Conservation (phyloP, 2,113 vertebrate genomes). For the Hyperopisus bebe region DNA sequence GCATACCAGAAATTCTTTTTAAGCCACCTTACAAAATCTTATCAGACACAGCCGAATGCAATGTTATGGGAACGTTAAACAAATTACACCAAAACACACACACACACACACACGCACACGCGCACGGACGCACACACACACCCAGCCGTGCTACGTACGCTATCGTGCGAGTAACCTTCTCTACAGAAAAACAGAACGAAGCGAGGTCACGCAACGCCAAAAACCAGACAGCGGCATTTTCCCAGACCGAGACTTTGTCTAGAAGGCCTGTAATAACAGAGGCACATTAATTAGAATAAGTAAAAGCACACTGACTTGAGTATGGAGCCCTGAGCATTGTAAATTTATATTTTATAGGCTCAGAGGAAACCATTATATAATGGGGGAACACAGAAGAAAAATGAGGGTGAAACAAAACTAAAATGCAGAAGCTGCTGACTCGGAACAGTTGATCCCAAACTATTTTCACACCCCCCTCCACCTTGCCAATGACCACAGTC, state of each 20-base stretch:
- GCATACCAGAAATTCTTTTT: neutral
- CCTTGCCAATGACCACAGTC: neutral
- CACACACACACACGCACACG: neutral
- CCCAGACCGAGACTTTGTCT: neutral
- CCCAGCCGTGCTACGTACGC: neutral
- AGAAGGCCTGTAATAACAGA: neutral
- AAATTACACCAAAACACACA: neutral
- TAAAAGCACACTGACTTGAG: neutral
- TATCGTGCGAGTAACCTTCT: neutral
- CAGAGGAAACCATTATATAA: neutral
- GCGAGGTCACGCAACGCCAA: neutral
- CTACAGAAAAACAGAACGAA: neutral
- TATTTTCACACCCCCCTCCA: neutral
- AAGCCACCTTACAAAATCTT: neutral
- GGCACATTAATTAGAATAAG: neutral
- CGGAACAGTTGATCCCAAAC: neutral
- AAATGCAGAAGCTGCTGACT: neutral
- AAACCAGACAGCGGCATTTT: neutral
- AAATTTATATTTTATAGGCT: neutral
- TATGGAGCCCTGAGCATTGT: neutral
- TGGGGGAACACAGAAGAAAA: neutral
- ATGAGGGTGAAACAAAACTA: neutral
- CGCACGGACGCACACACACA: neutral
- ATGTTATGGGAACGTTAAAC: neutral
- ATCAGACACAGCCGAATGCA: neutral